These are phyloP conservation scores for Botia kubotai DNA, from an alignment of 2,797 vertebrate genomes.

Conservation along the genomic window DNA sequence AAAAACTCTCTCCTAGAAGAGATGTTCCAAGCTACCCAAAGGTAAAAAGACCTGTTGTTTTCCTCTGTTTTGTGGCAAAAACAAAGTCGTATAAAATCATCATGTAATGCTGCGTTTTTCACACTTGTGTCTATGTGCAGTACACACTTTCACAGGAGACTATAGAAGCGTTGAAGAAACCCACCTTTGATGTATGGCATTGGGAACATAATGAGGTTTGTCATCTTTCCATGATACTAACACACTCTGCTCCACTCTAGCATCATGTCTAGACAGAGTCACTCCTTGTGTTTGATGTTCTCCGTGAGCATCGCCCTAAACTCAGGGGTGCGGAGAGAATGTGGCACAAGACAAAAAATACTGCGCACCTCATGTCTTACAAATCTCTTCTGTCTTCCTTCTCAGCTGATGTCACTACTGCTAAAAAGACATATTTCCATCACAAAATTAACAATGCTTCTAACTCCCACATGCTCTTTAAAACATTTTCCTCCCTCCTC, in stretches of 20 bases:
- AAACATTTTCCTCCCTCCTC: too few relatives aligned
- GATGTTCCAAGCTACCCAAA: slow-evolving; percentile 94
- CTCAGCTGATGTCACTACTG: too few relatives aligned
- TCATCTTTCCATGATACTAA: background rate
- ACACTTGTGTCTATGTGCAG: slow-evolving; percentile 68
- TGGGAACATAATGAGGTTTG: slow-evolving; percentile 98
- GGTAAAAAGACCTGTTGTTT: slow-evolving; percentile 70
- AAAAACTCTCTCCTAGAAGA: slow-evolving; percentile 84
- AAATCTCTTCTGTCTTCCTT: too few relatives aligned
- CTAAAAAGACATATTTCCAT: too few relatives aligned
- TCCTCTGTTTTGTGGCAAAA: background rate
- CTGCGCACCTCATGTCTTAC: too few relatives aligned
- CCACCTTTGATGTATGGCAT: slow-evolving; percentile 97
- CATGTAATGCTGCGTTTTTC: background rate
- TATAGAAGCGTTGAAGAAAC: slow-evolving; percentile 91
- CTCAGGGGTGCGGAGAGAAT: too few relatives aligned
- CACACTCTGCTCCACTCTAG: too few relatives aligned
- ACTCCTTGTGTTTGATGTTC: background rate
- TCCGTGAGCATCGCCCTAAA: too few relatives aligned
- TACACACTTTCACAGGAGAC: slow-evolving; percentile 97
- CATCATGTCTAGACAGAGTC: too few relatives aligned
- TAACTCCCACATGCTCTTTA: too few relatives aligned
- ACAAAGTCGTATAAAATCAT: background rate
- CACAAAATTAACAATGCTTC: too few relatives aligned
- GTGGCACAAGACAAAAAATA: too few relatives aligned